These are phyloP conservation scores for Pseudomugil gertrudae DNA, from an alignment of 2,797 vertebrate species.

Conservation along the genomic window DNA sequence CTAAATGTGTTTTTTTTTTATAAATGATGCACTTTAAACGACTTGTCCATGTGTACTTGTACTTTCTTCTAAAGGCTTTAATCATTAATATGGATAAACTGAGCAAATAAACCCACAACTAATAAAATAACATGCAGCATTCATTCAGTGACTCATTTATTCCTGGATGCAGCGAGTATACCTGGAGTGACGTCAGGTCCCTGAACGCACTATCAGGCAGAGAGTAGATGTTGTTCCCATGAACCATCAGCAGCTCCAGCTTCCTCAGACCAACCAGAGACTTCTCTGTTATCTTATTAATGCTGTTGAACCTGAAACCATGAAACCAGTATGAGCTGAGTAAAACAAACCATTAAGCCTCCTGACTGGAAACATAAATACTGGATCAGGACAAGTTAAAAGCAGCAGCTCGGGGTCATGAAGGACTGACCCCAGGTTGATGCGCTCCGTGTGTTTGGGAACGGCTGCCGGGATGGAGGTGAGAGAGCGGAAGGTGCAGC, in stretches of 20 bases:
- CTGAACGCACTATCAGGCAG: slow-evolving; percentile 86
- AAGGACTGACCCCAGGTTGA: slow-evolving; percentile 89
- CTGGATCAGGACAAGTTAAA: background rate
- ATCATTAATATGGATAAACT: background rate
- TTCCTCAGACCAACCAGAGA: slow-evolving; percentile 86
- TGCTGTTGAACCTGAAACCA: slow-evolving; percentile 90
- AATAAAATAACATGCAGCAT: background rate
- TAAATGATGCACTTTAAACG: too few species aligned
- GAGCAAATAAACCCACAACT: background rate
- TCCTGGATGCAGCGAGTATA: slow-evolving; percentile 51
- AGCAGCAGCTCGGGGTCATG: background rate
- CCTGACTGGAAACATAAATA: background rate
- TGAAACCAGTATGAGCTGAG: background rate
- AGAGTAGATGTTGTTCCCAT: slow-evolving; percentile 90
- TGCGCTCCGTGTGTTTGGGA: slow-evolving; percentile 84
- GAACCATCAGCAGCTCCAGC: slow-evolving; percentile 91
- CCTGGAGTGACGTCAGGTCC: slow-evolving; percentile 90
- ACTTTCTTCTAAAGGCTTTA: background rate
- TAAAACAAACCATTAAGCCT: background rate
- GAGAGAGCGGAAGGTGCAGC: slow-evolving; percentile 95
- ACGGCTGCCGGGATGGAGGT: slow-evolving; percentile 82
- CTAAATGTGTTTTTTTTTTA: too few species aligned
- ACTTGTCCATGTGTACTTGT: too few species aligned
- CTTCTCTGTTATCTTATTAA: slow-evolving; percentile 81
- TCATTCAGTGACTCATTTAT: background rate